These are phyloP conservation scores for Monopis laevigella DNA, from an alignment of 2,888 invertebrate genomes.

Conservation along the genomic window DNA sequence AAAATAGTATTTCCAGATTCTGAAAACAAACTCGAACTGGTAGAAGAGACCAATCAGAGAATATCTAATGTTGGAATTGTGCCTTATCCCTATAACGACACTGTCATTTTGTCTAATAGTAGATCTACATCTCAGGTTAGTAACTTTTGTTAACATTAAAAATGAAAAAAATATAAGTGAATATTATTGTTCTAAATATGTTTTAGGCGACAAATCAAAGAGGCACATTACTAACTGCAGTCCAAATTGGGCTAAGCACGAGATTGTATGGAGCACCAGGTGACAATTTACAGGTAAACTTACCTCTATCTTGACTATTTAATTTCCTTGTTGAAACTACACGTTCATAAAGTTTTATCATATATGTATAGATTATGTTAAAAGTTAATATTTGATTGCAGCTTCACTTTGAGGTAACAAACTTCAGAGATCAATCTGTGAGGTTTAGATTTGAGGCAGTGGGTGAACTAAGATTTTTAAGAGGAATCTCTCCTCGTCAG, in stretches of 20 bases:
- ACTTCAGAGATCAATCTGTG: constrained; percentile 68
- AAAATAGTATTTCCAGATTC: constrained; percentile 34
- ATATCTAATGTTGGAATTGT: constrained; percentile 17
- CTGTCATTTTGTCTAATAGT: constrained; percentile 29
- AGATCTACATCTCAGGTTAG: constrained; percentile 40
- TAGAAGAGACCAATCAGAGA: constrained; percentile 32
- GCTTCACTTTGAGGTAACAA: constrained; percentile 78
- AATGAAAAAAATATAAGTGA: not conserved
- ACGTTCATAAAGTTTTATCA: constrained; percentile 7
- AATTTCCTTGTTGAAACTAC: constrained; percentile 12
- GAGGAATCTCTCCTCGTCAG: constrained; percentile 63
- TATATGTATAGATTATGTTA: not conserved
- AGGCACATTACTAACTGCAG: constrained; percentile 39
- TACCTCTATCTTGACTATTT: not conserved
- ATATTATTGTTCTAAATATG: not conserved
- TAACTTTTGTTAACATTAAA: not conserved
- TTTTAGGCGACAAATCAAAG: constrained; percentile 42
- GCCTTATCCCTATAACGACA: constrained; percentile 29
- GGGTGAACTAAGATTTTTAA: constrained; percentile 67
- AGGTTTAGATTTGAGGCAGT: constrained; percentile 68
- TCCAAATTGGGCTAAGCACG: constrained; percentile 51
- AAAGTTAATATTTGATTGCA: constrained; percentile 23
- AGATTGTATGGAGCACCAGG: constrained; percentile 53
- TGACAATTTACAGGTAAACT: constrained; percentile 44
- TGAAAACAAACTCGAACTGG: constrained; percentile 33